Percentiles rank a stretch among this genome's conserved stretches.
Evolutionary conservation across 1,140 invertebrate genomes (phyloP).

Genomic region (Drosophila lacertosa): DNA sequence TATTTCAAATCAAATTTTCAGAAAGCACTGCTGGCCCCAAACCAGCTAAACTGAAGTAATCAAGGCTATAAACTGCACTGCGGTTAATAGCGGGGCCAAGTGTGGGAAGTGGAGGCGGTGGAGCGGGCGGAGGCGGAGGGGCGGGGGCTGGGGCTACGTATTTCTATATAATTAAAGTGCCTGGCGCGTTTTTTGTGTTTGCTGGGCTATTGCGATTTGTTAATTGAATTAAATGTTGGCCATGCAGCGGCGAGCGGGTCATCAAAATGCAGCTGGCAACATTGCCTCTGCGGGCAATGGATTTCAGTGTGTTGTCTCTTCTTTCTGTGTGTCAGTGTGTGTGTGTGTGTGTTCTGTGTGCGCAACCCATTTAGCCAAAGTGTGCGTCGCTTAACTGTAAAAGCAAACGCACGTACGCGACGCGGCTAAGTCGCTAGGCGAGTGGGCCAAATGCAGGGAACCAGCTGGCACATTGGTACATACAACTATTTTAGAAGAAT

Average conservation of each 20-base stretch:
- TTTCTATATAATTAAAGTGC: conserved; percentile 61
- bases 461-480: conserved; percentile 36
- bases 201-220: conserved; percentile 70
- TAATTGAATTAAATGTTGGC: conserved; percentile 79
- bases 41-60: conserved; percentile 28
- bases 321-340: background rate
- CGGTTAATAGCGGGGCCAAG: conserved; percentile 19
- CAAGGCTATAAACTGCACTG: conserved; percentile 53
- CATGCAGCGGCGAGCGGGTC: conserved; percentile 54
- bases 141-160: background rate
- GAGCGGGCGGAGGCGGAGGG: no score
- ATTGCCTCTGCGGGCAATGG: conserved; percentile 29
- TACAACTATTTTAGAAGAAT: background rate
- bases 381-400: conserved; percentile 69
- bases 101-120: background rate
- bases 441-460: conserved; percentile 34
- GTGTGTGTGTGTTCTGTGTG: conserved; percentile 22
- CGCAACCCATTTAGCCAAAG: conserved; percentile 68
- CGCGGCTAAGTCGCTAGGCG: conserved; percentile 22
- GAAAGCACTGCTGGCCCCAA: conserved; percentile 9
- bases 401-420: conserved; percentile 70
- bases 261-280: conserved; percentile 71
- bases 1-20: conserved; percentile 56
- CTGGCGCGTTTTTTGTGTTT: conserved; percentile 41
- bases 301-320: conserved; percentile 7